Evolutionary conservation across 2,797 vertebrate genomes (phyloP), one percentile per base, ranked within the genome.

Genomic region (Falco columbarius): DNA sequence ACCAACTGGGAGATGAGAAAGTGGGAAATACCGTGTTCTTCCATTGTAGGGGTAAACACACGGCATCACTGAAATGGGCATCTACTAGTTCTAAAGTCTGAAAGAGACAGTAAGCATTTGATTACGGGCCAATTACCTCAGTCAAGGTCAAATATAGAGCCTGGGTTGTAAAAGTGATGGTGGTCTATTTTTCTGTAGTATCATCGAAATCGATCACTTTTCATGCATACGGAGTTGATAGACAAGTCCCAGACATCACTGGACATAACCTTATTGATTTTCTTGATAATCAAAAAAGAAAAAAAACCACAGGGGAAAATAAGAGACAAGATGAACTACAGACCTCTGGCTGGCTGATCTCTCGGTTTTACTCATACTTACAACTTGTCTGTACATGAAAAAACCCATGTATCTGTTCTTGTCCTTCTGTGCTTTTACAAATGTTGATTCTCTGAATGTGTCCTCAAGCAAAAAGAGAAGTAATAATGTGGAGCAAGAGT

Each of bases 261-360:
- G 96, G 91, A 95, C 82, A 65, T 72, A 93, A 86, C 85, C 82
- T 88, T 80, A 96, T 96, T 85, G 96, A 95, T 97, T 96, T 96
- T 68, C 85, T 86, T 76, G 79, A 95, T 88, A 88, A 97, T 80
- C 86, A 93, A 92, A 95, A 92, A 73, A 15, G 36, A 81, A 89
- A 77, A 77, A 82, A 90, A 91, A 56, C 67, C 86, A 80, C 76
- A 62, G 66, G 89, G 79, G 89, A 83, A 96, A 95, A 96, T 92
- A 90, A 95, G 96, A 92, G 76, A 93, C 88, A 93, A 88, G 92
- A 92, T 95, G 96, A 96, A 90, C 80, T 73, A 6, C 65, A 92
- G 89, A 92, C 61, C 95, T 91, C 91, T 95, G 68, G 79, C 73
- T 94, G 86, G 75, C 55, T 84, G 87, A 38, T 65, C 68, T 95